Base-by-base conservation (phyloP, 2,113 vertebrate genomes). In the Taxidea taxus region DNA sequence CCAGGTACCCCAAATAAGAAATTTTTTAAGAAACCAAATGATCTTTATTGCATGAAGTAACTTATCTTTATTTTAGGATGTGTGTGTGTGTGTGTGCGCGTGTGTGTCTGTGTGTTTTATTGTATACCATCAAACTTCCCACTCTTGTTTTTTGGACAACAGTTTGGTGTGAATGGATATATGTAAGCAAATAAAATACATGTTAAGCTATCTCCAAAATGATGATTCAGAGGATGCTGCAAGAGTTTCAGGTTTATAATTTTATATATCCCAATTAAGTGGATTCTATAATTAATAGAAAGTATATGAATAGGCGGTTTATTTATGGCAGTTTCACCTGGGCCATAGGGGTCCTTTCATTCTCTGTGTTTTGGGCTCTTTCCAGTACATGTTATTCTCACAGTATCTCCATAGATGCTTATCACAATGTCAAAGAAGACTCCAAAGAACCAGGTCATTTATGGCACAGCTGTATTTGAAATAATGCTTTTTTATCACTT, bases 211-310 rank as follows among this genome's bases (percentile, higher is more conserved):
- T 49, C 51, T 97, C 58, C 27, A 42, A 82, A 96, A 84, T 56
- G 70, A 44, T 60, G 37, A 77, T 96, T 88, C 8, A 81, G 66
- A 81, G 84, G 44, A 4, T 77, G 51, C 15, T 60, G 93, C 42
- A 27, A n/a, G 14, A 27, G 37, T 42, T 87, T 51, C 20, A 72
- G 78, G 11, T 90, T 94, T 89, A 70, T 91, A 37, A 87, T 78
- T 95, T 95, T 78, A 95, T 86, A 91, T 91, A 86, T 34, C 3
- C 77, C 29, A 51, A 74, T 44, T 87, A 92, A n/a, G 74, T 81
- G 7, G 12, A 16, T 64, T 96, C 94, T 29, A 29, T 95, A 31
- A 90, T 54, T 66, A 72, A 89, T 51, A 88, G 25, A 87, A 82
- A 62, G 86, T 51, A 74, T 68, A n/a, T 88, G 70, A 95, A 87